Conservation (phyloP, 2,888 invertebrate species). For the Ferrisia virgata region DNA sequence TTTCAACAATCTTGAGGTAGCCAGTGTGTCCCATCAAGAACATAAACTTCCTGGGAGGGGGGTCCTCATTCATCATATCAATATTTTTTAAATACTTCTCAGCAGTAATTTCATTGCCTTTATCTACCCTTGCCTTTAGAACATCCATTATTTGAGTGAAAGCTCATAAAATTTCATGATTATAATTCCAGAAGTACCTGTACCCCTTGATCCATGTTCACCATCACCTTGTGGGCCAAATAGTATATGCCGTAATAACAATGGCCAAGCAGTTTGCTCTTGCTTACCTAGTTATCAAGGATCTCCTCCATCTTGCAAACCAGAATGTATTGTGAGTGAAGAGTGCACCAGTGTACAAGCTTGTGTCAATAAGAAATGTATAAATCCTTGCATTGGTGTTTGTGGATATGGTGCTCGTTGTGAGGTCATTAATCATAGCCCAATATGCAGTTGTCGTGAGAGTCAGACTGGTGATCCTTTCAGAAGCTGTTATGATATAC, state of each 20-base stretch:
- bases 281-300: slow-evolving; percentile 56
- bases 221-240: slow-evolving; percentile 56
- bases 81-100: no score
- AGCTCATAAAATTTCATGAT: no score
- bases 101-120: no score
- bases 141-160: no score
- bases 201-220: slow-evolving; percentile 51
- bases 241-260: slow-evolving; percentile 54
- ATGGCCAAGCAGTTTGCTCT: slow-evolving; percentile 55
- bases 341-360: slow-evolving; percentile 71
- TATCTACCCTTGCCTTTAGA: no score
- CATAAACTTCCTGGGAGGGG: no score
- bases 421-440: slow-evolving; percentile 71
- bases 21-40: no score
- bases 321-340: slow-evolving; percentile 65
- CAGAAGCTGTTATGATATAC: slow-evolving; percentile 55
- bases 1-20: no score
- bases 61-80: no score
- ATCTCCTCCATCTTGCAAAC: slow-evolving; percentile 55
- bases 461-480: slow-evolving; percentile 71
- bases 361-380: slow-evolving; percentile 69
- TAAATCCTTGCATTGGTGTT: slow-evolving; percentile 72
- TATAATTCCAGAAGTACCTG: slow-evolving; percentile 45
- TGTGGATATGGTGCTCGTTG: slow-evolving; percentile 73
- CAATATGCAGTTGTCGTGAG: slow-evolving; percentile 62